Conservation (phyloP, 2,888 invertebrate genomes). For the Dendrolimus pini region DNA sequence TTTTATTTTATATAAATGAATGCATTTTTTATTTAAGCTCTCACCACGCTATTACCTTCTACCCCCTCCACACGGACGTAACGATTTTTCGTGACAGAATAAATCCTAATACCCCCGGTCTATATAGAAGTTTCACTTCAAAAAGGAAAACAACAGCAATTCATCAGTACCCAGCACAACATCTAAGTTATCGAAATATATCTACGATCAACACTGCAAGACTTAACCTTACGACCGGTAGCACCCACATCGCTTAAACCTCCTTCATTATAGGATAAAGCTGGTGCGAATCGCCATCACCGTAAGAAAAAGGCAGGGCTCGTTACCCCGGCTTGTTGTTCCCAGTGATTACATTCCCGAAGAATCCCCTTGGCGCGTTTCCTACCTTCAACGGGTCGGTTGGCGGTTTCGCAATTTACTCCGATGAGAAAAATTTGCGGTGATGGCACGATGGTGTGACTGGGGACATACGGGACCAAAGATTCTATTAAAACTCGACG, state of each 20-base stretch:
- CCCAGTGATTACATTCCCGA: constrained; percentile 55
- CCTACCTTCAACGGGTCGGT: constrained; percentile 47
- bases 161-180: too few species aligned
- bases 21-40: too few species aligned
- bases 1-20: too few species aligned
- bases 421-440: constrained; percentile 62
- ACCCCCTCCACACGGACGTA: too few species aligned
- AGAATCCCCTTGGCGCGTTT: constrained; percentile 48
- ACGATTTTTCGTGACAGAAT: too few species aligned
- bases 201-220: not conserved
- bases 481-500: not conserved
- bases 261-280: not conserved
- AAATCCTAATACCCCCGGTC: too few species aligned
- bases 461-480: constrained; percentile 6
- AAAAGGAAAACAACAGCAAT: too few species aligned
- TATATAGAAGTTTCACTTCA: too few species aligned
- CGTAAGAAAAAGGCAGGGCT: constrained; percentile 40
- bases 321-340: constrained; percentile 57
- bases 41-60: too few species aligned
- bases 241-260: not conserved
- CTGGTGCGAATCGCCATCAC: constrained; percentile 38
- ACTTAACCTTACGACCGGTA: not conserved
- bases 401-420: constrained; percentile 68
- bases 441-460: not conserved
- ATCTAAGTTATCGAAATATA: too few species aligned